Evolutionary conservation across 2,888 invertebrate genomes (phyloP), one percentile per base, ranked within the genome.

Genomic region (Tupiocoris notatus): DNA sequence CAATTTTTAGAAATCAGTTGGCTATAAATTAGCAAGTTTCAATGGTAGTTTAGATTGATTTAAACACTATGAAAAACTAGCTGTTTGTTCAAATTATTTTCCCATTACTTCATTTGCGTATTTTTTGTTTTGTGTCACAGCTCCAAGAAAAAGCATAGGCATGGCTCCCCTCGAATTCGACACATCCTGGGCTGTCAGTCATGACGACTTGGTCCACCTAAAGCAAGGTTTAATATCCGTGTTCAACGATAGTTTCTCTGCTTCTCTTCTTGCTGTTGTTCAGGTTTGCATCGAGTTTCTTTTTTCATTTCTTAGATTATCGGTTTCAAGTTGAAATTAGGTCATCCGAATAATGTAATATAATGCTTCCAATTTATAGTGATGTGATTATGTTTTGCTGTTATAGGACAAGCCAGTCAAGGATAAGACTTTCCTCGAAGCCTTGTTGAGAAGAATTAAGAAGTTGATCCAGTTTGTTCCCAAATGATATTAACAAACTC

Each of bases 161-260:
- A 17, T 25, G 18, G 64, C 73, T 16, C 62, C 75, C 22, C 75
- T 78, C 71, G 74, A 78, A 56, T 83, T 85, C 22, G 86, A 87
- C 80, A 86, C 86, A 9, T 85, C 86, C 54, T 88, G 88, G 88
- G 86, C 87, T 82, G 85, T 88, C 57, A 86, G 88, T 0, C 85
- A 86, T 2, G 88, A 89, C 80, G 90, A 90, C 78, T 86, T 92
- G 71, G 86, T 88, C 25, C 88, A 88, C 81, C 84, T 93, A 73
- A 91, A 91, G 81, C 90, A 91, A 82, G 90, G 89, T 39, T 86
- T 94, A 12, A 87, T 91, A 25, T 88, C 90, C 0, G 87, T 91
- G 18, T 91, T 94, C 83, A 92, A 90, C 81, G 93, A 93, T 82
- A 89, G 90, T 79, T 93, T 94, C 84, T 89, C 91, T 73, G 89